phyloP scores from a whole-genome alignment of 2,113 vertebrate genomes.

The Machaerirhynchus nigripectus region DNA sequence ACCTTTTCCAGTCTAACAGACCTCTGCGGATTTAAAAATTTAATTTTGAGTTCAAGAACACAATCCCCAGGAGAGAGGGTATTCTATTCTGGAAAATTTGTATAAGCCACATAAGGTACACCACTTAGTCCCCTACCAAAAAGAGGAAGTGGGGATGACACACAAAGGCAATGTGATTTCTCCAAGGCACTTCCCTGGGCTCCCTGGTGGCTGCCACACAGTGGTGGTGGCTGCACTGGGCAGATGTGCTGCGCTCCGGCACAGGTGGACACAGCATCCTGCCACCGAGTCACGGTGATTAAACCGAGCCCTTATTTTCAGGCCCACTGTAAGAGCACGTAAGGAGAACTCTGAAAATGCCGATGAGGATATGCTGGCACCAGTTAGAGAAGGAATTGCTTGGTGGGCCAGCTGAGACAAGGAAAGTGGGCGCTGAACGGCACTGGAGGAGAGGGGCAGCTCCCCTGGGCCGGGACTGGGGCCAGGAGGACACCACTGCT shows the following conservation, averaged over 20 bases:
- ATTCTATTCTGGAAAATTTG: neutral
- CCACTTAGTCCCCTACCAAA: neutral
- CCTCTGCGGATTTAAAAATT: neutral
- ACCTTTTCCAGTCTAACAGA: neutral
- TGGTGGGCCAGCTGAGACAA: neutral
- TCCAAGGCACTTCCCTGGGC: neutral
- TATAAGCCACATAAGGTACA: neutral
- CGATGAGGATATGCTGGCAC: rapidly evolving
- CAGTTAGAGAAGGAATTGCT: neutral
- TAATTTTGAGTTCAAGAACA: neutral
- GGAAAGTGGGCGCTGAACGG: rapidly evolving
- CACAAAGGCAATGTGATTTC: neutral
- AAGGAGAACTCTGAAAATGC: neutral
- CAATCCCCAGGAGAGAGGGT: neutral
- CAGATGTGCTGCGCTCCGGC: neutral
- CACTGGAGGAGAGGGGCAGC: rapidly evolving
- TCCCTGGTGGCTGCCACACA: neutral
- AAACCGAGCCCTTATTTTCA: neutral
- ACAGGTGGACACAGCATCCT: neutral
- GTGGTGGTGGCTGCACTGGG: neutral
- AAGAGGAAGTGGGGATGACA: neutral
- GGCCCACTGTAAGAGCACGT: rapidly evolving
- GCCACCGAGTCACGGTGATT: rapidly evolving
- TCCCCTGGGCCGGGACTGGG: rapidly evolving
- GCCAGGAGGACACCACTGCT: neutral